Conservation (phyloP, 2,797 vertebrate species). For the Glyptemys insculpta region DNA sequence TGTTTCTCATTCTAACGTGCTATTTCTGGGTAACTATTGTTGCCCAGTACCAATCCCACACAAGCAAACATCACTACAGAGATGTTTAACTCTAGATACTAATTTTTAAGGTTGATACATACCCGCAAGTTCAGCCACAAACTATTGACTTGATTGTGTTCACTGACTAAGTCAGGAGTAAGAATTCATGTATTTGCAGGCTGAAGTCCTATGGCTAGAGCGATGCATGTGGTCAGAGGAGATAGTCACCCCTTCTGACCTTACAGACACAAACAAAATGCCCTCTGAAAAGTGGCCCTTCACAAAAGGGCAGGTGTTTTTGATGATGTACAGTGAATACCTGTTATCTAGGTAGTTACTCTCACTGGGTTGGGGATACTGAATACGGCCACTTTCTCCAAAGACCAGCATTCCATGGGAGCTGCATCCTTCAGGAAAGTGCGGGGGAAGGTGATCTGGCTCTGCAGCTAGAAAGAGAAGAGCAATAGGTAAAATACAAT, state of each 20-base stretch:
- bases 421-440: background rate
- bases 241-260: background rate
- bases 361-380: background rate
- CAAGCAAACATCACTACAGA: background rate
- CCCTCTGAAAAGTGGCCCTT: background rate
- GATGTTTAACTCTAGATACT: background rate
- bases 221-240: background rate
- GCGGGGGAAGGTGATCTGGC: background rate
- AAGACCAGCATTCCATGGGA: background rate
- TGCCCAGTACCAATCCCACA: background rate
- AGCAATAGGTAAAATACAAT: fast-evolving
- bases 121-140: background rate
- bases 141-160: background rate
- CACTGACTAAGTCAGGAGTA: background rate
- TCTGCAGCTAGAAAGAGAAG: background rate
- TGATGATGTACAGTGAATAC: background rate
- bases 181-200: background rate
- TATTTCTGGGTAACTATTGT: background rate
- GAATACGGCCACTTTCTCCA: background rate
- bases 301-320: background rate
- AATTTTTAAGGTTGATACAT: background rate
- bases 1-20: background rate
- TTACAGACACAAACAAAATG: background rate
- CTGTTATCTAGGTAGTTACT: background rate
- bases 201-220: background rate